A percentile compares a stretch with the other conserved stretches of the same genome.
Evolutionary conservation across 2,888 invertebrate species (phyloP).

Genomic region (Noctuana brunneofusca): DNA sequence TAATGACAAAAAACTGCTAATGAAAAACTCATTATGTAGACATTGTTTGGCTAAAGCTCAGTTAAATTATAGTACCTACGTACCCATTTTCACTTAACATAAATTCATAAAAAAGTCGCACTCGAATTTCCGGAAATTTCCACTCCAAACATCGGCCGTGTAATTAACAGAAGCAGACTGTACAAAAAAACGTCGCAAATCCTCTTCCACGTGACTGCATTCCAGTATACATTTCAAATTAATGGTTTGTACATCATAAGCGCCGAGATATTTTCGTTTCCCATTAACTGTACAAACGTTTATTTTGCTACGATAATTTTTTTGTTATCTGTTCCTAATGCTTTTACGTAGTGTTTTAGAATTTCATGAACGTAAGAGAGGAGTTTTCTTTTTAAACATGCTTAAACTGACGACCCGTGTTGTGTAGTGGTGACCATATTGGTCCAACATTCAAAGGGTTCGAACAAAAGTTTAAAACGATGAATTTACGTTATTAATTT

Average conservation of each 20-base stretch:
- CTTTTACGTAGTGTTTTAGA: slow-evolving; percentile 20
- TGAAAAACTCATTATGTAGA: too few relatives aligned
- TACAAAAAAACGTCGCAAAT: slow-evolving; percentile 47
- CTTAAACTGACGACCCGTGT: too few relatives aligned
- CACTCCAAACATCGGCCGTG: slow-evolving; percentile 5
- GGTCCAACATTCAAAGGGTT: too few relatives aligned
- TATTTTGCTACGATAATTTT: slow-evolving; percentile 39
- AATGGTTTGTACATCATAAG: slow-evolving; percentile 59
- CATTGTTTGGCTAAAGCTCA: too few relatives aligned
- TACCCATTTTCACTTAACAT: background rate
- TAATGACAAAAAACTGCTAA: too few relatives aligned
- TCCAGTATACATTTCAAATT: slow-evolving; percentile 58
- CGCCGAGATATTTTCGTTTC: slow-evolving; percentile 58
- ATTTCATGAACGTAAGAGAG: background rate
- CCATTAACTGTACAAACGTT: slow-evolving; percentile 48
- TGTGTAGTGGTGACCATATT: too few relatives aligned
- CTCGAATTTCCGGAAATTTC: slow-evolving; percentile 2
- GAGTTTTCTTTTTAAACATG: too few relatives aligned
- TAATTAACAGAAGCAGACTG: slow-evolving; percentile 28
- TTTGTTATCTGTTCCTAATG: slow-evolving; percentile 37
- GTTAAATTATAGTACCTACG: too few relatives aligned
- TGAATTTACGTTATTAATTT: too few relatives aligned
- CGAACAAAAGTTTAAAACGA: too few relatives aligned
- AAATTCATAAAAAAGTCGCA: background rate
- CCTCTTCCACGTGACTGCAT: slow-evolving; percentile 51